Evolutionary conservation across 2,888 invertebrate genomes (phyloP).

Genomic region (Hofmannophila pseudospretella): DNA sequence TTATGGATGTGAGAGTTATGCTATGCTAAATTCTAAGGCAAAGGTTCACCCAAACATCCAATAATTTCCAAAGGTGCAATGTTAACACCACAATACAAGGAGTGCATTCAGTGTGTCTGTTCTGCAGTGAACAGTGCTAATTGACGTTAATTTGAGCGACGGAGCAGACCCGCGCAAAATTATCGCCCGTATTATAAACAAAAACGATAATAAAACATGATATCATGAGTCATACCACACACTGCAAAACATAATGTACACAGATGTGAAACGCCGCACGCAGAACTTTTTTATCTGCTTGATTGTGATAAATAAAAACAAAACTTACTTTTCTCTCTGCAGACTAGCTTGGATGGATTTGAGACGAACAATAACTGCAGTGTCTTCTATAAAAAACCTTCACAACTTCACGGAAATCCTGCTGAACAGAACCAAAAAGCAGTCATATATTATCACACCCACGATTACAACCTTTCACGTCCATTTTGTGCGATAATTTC

Average conservation of each 20-base stretch:
- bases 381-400: constrained; percentile 8
- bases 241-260: constrained; percentile 13
- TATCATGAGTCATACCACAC: constrained; percentile 15
- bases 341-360: neutral
- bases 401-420: constrained; percentile 11
- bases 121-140: constrained; percentile 19
- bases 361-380: neutral
- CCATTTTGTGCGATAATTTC: constrained; percentile 57
- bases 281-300: too few relatives aligned
- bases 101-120: neutral
- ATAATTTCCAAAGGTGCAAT: too few relatives aligned
- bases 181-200: constrained; percentile 26
- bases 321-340: constrained; percentile 22
- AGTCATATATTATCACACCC: constrained; percentile 51
- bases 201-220: constrained; percentile 21
- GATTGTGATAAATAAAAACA: constrained; percentile 6
- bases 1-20: too few relatives aligned
- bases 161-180: constrained; percentile 17
- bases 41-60: too few relatives aligned
- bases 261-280: too few relatives aligned
- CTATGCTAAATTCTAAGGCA: too few relatives aligned
- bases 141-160: constrained; percentile 30
- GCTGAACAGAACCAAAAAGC: constrained; percentile 24
- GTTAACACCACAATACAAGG: neutral
- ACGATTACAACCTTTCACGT: constrained; percentile 54